Evolutionary conservation across 1,140 invertebrate genomes (phyloP).

Genomic region (Galleria mellonella): DNA sequence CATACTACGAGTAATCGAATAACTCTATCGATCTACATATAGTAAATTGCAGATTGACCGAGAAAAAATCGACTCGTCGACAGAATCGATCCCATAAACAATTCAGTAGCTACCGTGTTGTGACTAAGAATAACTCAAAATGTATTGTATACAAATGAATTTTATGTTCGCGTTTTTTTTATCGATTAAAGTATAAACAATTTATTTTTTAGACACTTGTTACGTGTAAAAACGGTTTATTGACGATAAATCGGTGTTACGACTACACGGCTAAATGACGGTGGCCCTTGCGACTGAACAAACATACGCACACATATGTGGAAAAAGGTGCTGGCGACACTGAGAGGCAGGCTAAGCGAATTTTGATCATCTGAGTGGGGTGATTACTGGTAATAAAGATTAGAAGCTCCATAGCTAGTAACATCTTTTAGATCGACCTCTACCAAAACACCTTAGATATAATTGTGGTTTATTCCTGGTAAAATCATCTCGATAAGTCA

Average conservation of each 20-base stretch:
- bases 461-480: too few species aligned
- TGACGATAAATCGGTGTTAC: slow-evolving; percentile 26
- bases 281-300: neutral
- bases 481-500: too few species aligned
- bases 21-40: slow-evolving; percentile 3
- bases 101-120: slow-evolving; percentile 6
- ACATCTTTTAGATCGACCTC: too few species aligned
- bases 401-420: too few species aligned
- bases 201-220: slow-evolving; percentile 3
- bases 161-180: slow-evolving; percentile 6
- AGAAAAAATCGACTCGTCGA: slow-evolving; percentile 3
- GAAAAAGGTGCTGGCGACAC: too few species aligned
- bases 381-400: too few species aligned
- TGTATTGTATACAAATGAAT: slow-evolving; percentile 1
- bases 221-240: slow-evolving; percentile 22
- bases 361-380: too few species aligned
- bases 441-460: too few species aligned
- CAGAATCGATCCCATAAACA: slow-evolving; percentile 10
- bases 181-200: slow-evolving; percentile 7
- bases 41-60: slow-evolving; percentile 8
- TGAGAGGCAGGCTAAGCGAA: too few species aligned
- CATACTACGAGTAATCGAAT: too few species aligned
- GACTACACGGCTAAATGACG: slow-evolving; percentile 13
- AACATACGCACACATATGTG: slow-evolving; percentile 10
- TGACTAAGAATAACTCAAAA: slow-evolving; percentile 10